Percentiles rank a stretch among this genome's conserved stretches.
Evolutionary conservation across 2,888 invertebrate species (phyloP).

Genomic region (Meliscaeva auricollis): DNA sequence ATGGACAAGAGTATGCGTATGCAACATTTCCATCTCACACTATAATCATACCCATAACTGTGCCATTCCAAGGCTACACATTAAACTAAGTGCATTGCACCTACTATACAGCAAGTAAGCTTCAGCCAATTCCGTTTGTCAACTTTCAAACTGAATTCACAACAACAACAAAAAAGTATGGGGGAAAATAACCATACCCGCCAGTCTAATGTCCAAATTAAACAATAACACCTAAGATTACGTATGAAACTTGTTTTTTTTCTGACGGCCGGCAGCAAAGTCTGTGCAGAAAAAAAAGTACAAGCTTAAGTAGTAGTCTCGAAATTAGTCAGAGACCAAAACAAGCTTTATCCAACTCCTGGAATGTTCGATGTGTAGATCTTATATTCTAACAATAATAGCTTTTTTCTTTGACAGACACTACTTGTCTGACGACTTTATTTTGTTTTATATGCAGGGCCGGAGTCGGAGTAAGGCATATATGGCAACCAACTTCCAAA

Average conservation of each 20-base stretch:
- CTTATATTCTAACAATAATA: constrained; percentile 29
- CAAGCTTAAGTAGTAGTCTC: background rate
- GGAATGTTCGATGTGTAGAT: constrained; percentile 32
- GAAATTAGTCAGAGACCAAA: constrained; percentile 55
- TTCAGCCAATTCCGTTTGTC: constrained; percentile 44
- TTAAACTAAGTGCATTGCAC: constrained; percentile 66
- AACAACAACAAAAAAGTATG: constrained; percentile 19
- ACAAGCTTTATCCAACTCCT: constrained; percentile 31
- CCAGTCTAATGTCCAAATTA: constrained; percentile 62
- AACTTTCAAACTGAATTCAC: constrained; percentile 41
- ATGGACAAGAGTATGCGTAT: too few relatives aligned
- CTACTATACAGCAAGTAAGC: too few relatives aligned
- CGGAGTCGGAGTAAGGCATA: background rate
- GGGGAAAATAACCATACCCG: background rate
- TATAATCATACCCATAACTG: constrained; percentile 5
- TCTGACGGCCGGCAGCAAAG: constrained; percentile 4
- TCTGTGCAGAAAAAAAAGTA: background rate
- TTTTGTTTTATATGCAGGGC: background rate
- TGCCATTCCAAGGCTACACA: constrained; percentile 62
- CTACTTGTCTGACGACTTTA: constrained; percentile 15
- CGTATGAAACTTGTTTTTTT: constrained; percentile 53
- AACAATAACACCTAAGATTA: constrained; percentile 61
- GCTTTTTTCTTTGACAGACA: constrained; percentile 22
- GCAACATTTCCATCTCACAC: constrained; percentile 26
- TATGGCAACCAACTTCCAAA: too few relatives aligned